These are phyloP conservation scores for Schlechtendalia chinensis DNA, from an alignment of 1,140 invertebrate genomes.

Conservation along the genomic window DNA sequence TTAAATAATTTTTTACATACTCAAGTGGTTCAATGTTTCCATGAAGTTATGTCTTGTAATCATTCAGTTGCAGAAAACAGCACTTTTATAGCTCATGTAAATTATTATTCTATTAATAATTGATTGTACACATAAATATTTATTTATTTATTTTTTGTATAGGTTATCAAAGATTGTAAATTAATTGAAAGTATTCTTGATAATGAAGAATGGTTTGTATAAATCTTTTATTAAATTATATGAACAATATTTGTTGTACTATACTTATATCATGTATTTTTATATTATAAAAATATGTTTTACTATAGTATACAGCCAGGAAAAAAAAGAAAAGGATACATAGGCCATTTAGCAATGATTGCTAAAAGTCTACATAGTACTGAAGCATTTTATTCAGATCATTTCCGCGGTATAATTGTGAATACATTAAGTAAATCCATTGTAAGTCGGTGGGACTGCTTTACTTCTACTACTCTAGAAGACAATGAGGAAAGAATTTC, in stretches of 20 bases:
- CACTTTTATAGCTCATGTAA: constrained; percentile 44
- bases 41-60: constrained; percentile 43
- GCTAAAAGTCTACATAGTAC: constrained; percentile 40
- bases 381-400: constrained; percentile 39
- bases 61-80: constrained; percentile 44
- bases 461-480: constrained; percentile 35
- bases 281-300: too few species aligned
- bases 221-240: not conserved
- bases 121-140: not conserved
- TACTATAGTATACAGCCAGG: constrained; percentile 28
- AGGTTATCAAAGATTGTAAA: constrained; percentile 48
- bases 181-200: constrained; percentile 45
- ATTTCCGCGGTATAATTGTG: constrained; percentile 38
- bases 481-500: constrained; percentile 33
- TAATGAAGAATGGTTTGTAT: constrained; percentile 38
- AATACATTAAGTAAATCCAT: constrained; percentile 32
- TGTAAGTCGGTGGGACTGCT: constrained; percentile 17
- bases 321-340: constrained; percentile 34
- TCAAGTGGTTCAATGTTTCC: constrained; percentile 42
- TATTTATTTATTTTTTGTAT: not conserved
- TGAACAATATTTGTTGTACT: not conserved
- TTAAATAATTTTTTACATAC: constrained; percentile 47
- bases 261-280: not conserved
- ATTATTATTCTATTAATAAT: not conserved
- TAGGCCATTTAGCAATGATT: constrained; percentile 41